Evolutionary conservation across 1,140 invertebrate species (phyloP), one percentile per base, ranked within the genome.

Genomic region (Sinonovacula constricta): DNA sequence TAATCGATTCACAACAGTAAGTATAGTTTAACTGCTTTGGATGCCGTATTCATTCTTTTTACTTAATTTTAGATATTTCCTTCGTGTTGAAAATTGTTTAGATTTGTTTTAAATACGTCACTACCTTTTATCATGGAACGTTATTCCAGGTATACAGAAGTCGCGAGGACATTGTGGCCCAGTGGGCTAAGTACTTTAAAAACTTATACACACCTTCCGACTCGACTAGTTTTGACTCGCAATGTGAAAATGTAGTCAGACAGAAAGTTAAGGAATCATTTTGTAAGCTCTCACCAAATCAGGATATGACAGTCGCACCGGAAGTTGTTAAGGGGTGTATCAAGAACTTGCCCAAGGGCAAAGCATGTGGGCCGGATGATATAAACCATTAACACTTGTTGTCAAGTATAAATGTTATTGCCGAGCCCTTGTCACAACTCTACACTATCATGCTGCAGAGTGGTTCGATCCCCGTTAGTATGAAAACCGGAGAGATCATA

Each of bases 131-230:
- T n/a, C n/a, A n/a, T n/a, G n/a, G n/a, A n/a, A n/a, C n/a, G n/a
- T n/a, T n/a, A n/a, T n/a, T n/a, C n/a, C n/a, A n/a, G n/a, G n/a
- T 60, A 31, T 60, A 28, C 12, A 60, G 57, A 60, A 60, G 57
- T 26, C 57, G 57, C 28, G 22, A 60, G 26, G 57, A 60, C 18
- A 60, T 60, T 28, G 30, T 31, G 57, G 26, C 24, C 15, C n/a
- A 60, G 26, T 60, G 57, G 2, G 57, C n/a, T 15, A n/a, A 28
- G 28, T 60, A 4, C 26, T 60, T 60, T 60, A 60, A 60, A 60
- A 26, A 60, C 57, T 31, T 60, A 26, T 60, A 60, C 12, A 60
- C 57, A 24, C 57, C 57, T n/a, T 24, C 57, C 15, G 30, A 31
- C n/a, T 60, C 57, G 39, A 45, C 7, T 45, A 18, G 7, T 18